Evolutionary conservation across 2,797 vertebrate genomes (phyloP), one percentile per base, ranked within the genome.

Genomic region (Urosaurus nigricauda): DNA sequence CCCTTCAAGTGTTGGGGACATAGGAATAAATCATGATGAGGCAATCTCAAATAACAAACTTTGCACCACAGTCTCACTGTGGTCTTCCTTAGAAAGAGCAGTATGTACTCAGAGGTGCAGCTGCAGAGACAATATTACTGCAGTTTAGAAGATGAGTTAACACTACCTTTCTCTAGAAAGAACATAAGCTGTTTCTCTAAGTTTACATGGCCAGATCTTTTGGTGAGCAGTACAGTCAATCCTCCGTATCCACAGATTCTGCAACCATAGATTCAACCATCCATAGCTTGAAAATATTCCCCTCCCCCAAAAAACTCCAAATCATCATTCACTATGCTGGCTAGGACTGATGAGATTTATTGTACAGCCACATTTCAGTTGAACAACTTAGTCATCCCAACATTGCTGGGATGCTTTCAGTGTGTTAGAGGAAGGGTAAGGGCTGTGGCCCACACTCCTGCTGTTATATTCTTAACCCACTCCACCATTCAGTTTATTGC

Each of bases 31-130:
- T 82, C 17, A 60, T 58, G 53, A 29, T 21, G 32, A 60, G 65
- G 17, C 79, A n/a, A 35, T 73, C 86, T 37, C 68, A 60, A 43
- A 87, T 70, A 71, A 81, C 14, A 81, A 43, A 60, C 35, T 32
- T 35, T 14, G 47, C 9, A 80, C 86, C 37, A 2, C 78, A 87
- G 53, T 71, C 65, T 73, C 43, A 43, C 65, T 74, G 53, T 47
- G 88, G n/a, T 89, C 37, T 73, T 21, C 47, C 13, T 70, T 73
- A 80, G 75, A n/a, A 78, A 79, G 35, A 43, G 40, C 21, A 24
- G 8, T 37, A 60, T 73, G 51, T 65, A 12, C 16, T 81, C 21
- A 21, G 53, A 13, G 37, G 51, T 14, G 51, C 43, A 47, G 13
- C 12, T 84, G 14, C 32, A 53, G 87, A 47, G 63, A 47, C 51